Evolutionary conservation across 2,113 vertebrate genomes (phyloP), one percentile per base, ranked within the genome.

Genomic region (Hippocampus zosterae): DNA sequence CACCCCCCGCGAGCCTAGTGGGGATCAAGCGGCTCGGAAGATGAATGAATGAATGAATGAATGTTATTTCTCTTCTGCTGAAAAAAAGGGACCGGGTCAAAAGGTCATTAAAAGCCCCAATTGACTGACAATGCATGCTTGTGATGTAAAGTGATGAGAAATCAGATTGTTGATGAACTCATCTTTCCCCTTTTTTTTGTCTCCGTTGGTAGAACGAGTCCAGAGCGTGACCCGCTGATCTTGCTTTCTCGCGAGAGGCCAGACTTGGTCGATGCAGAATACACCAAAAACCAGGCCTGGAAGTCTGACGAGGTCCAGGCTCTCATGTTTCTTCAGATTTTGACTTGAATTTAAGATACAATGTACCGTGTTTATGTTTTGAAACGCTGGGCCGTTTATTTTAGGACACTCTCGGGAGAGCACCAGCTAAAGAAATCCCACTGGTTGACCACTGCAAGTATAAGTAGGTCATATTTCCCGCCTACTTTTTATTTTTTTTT

Each of bases 211-310:
- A 99, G 97, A 85, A 99, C 97, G 3, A 99, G 95, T 84, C 85
- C 97, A 23, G 97, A 99, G 86, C 93, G 97, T 72, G 97, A 99
- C 88, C 97, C 96, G 29, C 94, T 99, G 65, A 92, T 99, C 79
- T 91, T 99, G 67, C 91, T 99, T 8, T 98, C 97, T 80, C 94
- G 96, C 86, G 93, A 95, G 66, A 85, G 89, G 61, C 96, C 95
- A 0, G 92, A 94, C 18, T 92, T 99, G 57, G 94, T 98, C 75
- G 96, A 99, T 27, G 97, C 97, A 0, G 95, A 96, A 57, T 99
- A 99, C 85, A 98, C 97, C 7, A 99, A 98, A 89, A 99, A 99
- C 87, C 97, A 99, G 84, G 97, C 97, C 85, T 99, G 97, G 97
- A 99, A 95, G 84, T 98, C 97, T 75, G 95, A 98, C 85, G 95